Evolutionary conservation across 2,888 invertebrate genomes (phyloP).

Genomic region (Cephus nigrinus): DNA sequence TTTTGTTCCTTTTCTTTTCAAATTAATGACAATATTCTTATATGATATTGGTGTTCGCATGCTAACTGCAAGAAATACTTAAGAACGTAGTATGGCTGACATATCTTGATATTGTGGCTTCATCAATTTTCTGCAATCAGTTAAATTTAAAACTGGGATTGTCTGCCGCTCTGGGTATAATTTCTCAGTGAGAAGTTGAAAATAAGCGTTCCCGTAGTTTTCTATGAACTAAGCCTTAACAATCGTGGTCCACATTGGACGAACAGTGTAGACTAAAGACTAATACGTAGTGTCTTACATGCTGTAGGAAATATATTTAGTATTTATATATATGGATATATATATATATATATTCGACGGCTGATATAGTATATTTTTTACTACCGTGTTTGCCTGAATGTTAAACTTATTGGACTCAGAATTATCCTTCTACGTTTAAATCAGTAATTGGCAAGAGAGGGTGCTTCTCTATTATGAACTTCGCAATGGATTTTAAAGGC

Average conservation of each 20-base stretch:
- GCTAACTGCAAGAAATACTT: not conserved
- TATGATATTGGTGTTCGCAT: not conserved
- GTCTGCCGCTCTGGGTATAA: not conserved
- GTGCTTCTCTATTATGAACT: not conserved
- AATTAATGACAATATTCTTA: not conserved
- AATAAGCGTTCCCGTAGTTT: slow-evolving; percentile 9
- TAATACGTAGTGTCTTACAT: not conserved
- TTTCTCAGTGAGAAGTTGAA: not conserved
- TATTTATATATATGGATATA: slow-evolving; percentile 16
- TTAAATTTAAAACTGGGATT: not conserved
- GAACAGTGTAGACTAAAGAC: not conserved
- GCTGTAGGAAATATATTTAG: slow-evolving; percentile 10
- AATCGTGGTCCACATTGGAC: slow-evolving; percentile 3
- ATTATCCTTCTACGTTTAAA: not conserved
- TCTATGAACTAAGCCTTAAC: slow-evolving; percentile 18
- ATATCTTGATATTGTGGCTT: not conserved
- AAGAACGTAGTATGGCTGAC: not conserved
- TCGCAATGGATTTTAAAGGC: not conserved
- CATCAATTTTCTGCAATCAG: not conserved
- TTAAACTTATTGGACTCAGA: not conserved
- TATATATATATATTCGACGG: slow-evolving; percentile 2
- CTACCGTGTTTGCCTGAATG: slow-evolving; percentile 16
- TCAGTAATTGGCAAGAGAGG: not conserved
- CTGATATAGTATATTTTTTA: slow-evolving; percentile 23
- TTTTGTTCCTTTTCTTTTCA: not conserved